These are phyloP conservation scores for Sarcophaga caerulescens DNA, from an alignment of 2,888 invertebrate species.

Conservation along the genomic window DNA sequence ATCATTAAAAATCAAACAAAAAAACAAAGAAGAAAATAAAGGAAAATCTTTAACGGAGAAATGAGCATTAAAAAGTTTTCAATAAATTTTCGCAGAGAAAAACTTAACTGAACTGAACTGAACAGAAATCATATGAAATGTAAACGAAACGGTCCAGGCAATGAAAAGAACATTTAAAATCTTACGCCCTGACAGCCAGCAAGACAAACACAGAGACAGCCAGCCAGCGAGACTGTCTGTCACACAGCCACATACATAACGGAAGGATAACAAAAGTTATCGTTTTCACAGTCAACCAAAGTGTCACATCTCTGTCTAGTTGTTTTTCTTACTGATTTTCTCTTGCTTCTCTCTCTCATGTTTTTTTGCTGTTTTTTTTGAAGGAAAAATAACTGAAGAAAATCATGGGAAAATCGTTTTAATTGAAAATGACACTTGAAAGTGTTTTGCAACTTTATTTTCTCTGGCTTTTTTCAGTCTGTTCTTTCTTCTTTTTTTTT, in stretches of 20 bases:
- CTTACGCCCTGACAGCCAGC: too few species aligned
- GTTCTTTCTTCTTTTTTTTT: slow-evolving; percentile 1
- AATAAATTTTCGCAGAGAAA: slow-evolving; percentile 1
- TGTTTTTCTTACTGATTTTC: background rate
- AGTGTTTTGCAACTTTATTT: slow-evolving; percentile 69
- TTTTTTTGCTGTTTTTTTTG: slow-evolving; percentile 38
- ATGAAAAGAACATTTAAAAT: too few species aligned
- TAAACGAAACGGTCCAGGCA: background rate
- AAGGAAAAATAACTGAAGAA: slow-evolving; percentile 73
- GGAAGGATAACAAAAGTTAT: slow-evolving; percentile 8
- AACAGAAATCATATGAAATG: slow-evolving; percentile 2
- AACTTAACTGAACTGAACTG: slow-evolving; percentile 9
- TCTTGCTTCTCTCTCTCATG: background rate
- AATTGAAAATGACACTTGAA: slow-evolving; percentile 79
- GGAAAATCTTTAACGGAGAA: background rate
- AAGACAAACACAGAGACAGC: background rate
- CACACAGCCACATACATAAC: background rate
- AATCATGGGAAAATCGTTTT: slow-evolving; percentile 77
- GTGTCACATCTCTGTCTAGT: background rate
- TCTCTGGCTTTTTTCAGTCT: slow-evolving; percentile 14
- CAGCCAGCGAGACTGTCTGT: background rate
- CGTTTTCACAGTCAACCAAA: background rate
- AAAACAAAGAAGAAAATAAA: slow-evolving; percentile 30
- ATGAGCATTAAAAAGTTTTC: slow-evolving; percentile 9
- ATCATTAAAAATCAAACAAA: background rate